phyloP scores from a whole-genome alignment of 2,888 invertebrate species.

The Drosophila suboccidentalis region DNA sequence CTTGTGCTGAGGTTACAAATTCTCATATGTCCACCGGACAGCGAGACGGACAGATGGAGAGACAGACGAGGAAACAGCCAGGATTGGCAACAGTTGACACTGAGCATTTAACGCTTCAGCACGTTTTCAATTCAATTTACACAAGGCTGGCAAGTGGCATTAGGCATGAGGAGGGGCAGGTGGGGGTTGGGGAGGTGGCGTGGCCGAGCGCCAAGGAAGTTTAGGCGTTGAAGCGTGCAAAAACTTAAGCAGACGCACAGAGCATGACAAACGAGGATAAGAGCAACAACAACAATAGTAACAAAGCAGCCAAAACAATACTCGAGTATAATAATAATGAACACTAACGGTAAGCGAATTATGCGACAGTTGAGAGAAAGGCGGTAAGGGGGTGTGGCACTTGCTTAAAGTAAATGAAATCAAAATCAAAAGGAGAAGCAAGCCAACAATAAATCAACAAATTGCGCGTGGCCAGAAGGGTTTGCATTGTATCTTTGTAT shows the following conservation, averaged over 20 bases:
- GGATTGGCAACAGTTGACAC: constrained; percentile 85
- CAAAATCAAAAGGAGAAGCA: constrained; percentile 38
- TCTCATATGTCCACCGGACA: constrained; percentile 81
- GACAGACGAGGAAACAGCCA: constrained; percentile 37
- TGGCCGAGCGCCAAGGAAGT: constrained; percentile 73
- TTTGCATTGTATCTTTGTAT: constrained; percentile 48
- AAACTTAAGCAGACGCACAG: constrained; percentile 80
- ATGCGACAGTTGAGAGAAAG: constrained; percentile 34
- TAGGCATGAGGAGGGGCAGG: background rate
- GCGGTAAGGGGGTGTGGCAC: constrained; percentile 17
- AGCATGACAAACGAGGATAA: constrained; percentile 78
- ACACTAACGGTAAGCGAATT: constrained; percentile 73
- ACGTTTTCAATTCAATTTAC: constrained; percentile 85
- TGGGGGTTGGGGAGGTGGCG: constrained; percentile 3
- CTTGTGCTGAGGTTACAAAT: constrained; percentile 83
- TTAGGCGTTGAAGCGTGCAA: constrained; percentile 79
- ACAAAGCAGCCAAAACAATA: constrained; percentile 16
- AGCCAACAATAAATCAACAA: constrained; percentile 74
- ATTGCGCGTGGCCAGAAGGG: constrained; percentile 69
- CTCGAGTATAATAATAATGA: constrained; percentile 64
- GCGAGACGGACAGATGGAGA: constrained; percentile 6
- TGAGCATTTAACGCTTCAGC: constrained; percentile 86
- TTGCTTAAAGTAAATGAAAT: constrained; percentile 42
- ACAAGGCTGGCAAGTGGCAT: constrained; percentile 40
- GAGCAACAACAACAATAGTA: constrained; percentile 36